These are phyloP conservation scores for Hetaerina americana DNA, from an alignment of 1,140 invertebrate species.

Conservation along the genomic window DNA sequence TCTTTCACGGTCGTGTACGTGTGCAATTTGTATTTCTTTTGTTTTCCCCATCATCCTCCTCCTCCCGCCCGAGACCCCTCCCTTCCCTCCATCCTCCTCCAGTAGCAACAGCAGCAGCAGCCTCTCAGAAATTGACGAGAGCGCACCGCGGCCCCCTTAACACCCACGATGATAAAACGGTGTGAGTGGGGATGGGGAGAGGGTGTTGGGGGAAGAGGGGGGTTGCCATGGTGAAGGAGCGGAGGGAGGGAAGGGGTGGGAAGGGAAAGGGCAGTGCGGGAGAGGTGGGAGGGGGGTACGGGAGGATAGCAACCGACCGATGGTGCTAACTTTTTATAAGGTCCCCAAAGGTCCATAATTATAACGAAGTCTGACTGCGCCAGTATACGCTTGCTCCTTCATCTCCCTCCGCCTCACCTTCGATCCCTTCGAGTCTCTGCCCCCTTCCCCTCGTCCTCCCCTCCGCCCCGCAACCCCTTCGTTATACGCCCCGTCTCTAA, in stretches of 20 bases:
- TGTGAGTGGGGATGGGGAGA: no score
- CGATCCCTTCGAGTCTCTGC: slow-evolving; percentile 7
- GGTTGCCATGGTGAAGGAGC: no score
- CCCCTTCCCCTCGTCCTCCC: slow-evolving; percentile 1
- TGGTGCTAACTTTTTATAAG: background rate
- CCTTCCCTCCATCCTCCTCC: no score
- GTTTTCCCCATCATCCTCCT: background rate
- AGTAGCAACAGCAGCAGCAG: no score
- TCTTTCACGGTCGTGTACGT: no score
- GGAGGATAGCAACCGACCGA: background rate
- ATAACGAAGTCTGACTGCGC: background rate
- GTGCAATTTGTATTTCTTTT: no score
- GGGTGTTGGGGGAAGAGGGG: no score
- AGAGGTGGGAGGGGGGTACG: background rate
- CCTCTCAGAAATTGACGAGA: background rate
- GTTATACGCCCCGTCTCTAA: no score
- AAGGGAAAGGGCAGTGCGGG: no score
- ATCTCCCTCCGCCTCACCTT: background rate
- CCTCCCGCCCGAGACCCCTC: background rate
- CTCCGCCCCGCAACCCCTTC: slow-evolving; percentile 7
- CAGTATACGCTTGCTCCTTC: background rate
- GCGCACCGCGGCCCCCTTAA: background rate
- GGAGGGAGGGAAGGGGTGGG: no score
- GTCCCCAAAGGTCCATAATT: background rate
- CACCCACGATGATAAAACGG: no score